Evolutionary conservation across 2,888 invertebrate species (phyloP).

Genomic region (Lasius platythorax): DNA sequence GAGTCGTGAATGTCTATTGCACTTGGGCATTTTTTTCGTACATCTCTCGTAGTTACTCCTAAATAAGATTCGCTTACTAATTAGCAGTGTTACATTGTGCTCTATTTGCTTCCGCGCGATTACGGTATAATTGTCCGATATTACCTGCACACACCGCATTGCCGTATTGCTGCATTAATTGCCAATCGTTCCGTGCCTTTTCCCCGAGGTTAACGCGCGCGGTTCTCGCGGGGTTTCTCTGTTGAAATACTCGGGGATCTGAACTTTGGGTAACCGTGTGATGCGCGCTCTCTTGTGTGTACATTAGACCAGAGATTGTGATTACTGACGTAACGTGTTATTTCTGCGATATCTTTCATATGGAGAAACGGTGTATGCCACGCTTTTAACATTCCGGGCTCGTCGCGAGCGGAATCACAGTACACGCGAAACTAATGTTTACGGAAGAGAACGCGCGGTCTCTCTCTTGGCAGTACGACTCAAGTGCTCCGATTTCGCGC

Average conservation of each 20-base stretch:
- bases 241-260: slow-evolving; percentile 22
- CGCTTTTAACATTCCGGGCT: slow-evolving; percentile 40
- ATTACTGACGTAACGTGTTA: slow-evolving; percentile 47
- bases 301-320: slow-evolving; percentile 25
- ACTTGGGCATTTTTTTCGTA: not conserved
- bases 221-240: not conserved
- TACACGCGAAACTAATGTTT: slow-evolving; percentile 37
- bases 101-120: slow-evolving; percentile 26
- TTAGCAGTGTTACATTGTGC: slow-evolving; percentile 15
- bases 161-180: slow-evolving; percentile 28
- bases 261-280: slow-evolving; percentile 8
- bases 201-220: slow-evolving; percentile 16
- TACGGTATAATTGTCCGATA: slow-evolving; percentile 2
- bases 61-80: slow-evolving; percentile 22
- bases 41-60: not conserved
- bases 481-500: slow-evolving; percentile 43
- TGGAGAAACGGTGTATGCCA: not conserved
- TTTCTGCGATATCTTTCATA: slow-evolving; percentile 41
- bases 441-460: slow-evolving; percentile 16
- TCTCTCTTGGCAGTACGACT: slow-evolving; percentile 12
- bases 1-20: not conserved
- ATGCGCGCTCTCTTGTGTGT: slow-evolving; percentile 23
- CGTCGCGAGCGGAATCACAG: not conserved
- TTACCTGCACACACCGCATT: not conserved
- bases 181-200: slow-evolving; percentile 3